phyloP scores from a whole-genome alignment of 2,113 vertebrate genomes.

The Labeo catla region DNA sequence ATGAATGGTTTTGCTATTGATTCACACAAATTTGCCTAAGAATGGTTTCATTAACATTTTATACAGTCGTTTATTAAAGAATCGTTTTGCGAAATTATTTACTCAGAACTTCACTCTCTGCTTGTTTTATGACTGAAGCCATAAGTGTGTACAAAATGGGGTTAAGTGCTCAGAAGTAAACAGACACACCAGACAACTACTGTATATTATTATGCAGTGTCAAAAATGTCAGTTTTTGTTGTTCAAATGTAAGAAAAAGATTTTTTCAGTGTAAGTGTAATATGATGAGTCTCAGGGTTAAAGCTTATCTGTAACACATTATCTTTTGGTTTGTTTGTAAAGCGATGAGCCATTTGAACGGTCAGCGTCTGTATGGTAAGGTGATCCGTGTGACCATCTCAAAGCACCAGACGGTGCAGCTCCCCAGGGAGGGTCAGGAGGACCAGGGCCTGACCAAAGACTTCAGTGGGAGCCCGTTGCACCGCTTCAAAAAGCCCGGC shows the following conservation, averaged over 20 bases:
- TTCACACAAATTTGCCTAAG: not conserved
- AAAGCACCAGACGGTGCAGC: slow-evolving; percentile 80
- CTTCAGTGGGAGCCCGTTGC: slow-evolving; percentile 82
- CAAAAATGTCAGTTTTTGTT: not conserved
- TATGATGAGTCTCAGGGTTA: not conserved
- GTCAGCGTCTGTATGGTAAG: slow-evolving; percentile 83
- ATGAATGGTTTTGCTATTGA: not conserved
- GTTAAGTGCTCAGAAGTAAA: not conserved
- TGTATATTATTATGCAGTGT: not conserved
- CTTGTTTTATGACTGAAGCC: not conserved
- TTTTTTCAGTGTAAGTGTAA: not conserved
- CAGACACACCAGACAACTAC: not conserved
- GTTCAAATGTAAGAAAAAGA: not conserved
- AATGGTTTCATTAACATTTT: not conserved
- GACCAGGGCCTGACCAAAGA: slow-evolving; percentile 83
- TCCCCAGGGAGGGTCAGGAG: slow-evolving; percentile 80
- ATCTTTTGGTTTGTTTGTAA: not conserved
- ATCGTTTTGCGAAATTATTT: not conserved
- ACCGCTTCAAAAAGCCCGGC: slow-evolving; percentile 84
- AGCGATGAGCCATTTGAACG: slow-evolving; percentile 85
- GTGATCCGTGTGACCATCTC: slow-evolving; percentile 80
- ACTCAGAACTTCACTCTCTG: not conserved
- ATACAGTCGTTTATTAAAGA: not conserved
- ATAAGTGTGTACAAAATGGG: not conserved
- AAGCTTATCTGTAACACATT: not conserved